Evolutionary conservation across 2,888 invertebrate species (phyloP).

Genomic region (Hecatera dysodea): DNA sequence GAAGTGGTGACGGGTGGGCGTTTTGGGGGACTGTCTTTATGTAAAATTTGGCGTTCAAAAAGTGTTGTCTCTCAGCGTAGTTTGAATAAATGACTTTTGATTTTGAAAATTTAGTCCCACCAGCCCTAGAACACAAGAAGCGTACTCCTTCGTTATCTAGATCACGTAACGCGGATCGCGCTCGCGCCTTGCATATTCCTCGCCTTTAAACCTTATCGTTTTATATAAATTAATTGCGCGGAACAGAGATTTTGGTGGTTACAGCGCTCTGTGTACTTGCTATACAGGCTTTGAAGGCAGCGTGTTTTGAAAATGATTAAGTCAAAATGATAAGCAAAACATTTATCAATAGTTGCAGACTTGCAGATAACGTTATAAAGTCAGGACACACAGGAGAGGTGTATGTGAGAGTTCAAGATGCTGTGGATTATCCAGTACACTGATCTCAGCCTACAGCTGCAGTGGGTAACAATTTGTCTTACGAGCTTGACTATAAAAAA

Average conservation of each 20-base stretch:
- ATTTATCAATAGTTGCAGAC: neutral
- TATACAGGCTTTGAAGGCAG: slow-evolving; percentile 32
- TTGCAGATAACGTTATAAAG: neutral
- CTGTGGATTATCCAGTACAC: neutral
- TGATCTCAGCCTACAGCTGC: neutral
- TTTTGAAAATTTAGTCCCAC: neutral
- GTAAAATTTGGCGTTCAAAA: too few species aligned
- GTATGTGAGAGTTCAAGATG: neutral
- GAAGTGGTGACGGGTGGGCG: too few species aligned
- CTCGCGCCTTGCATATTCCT: slow-evolving; percentile 89
- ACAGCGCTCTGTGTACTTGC: slow-evolving; percentile 56
- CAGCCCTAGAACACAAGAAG: slow-evolving; percentile 75
- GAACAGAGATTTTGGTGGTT: slow-evolving; percentile 77
- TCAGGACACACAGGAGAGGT: neutral
- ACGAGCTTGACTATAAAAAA: too few species aligned
- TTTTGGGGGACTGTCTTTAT: too few species aligned
- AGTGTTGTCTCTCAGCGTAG: too few species aligned
- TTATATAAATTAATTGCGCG: slow-evolving; percentile 87
- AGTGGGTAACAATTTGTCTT: neutral
- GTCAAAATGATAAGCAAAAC: too few species aligned
- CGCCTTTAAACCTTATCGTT: slow-evolving; percentile 88
- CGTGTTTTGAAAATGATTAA: slow-evolving; percentile 21
- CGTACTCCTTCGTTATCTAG: slow-evolving; percentile 78
- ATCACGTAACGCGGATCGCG: slow-evolving; percentile 83
- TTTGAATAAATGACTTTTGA: too few species aligned